A percentile compares a stretch with the other conserved stretches of the same genome.
Evolutionary conservation across 2,888 invertebrate genomes (phyloP).

Genomic region (Drosophila austrosaltans): DNA sequence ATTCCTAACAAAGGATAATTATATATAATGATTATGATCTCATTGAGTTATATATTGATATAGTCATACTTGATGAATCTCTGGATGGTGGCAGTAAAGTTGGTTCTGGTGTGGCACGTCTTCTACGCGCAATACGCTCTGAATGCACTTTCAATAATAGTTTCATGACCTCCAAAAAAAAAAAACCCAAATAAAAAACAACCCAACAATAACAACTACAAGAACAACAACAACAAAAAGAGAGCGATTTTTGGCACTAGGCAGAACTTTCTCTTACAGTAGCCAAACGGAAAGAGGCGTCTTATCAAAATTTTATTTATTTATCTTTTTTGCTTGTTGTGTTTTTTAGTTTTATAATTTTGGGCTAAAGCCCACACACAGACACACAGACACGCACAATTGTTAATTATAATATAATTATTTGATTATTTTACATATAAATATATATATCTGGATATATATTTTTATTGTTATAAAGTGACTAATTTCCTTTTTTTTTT

Average conservation of each 20-base stretch:
- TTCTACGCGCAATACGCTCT: slow-evolving; percentile 77
- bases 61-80: slow-evolving; percentile 41
- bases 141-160: slow-evolving; percentile 82
- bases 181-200: background rate
- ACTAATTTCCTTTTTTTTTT: background rate
- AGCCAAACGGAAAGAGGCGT: background rate
- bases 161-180: slow-evolving; percentile 71
- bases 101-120: slow-evolving; percentile 63
- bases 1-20: slow-evolving; percentile 34
- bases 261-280: slow-evolving; percentile 6
- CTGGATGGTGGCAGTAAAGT: slow-evolving; percentile 35
- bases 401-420: slow-evolving; percentile 4
- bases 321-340: background rate
- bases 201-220: too few species aligned
- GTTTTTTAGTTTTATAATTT: background rate
- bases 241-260: background rate
- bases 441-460: background rate
- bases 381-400: background rate
- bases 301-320: slow-evolving; percentile 9
- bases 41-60: slow-evolving; percentile 6
- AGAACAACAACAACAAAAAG: background rate
- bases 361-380: background rate
- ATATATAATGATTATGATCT: background rate
- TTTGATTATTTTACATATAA: too few species aligned
- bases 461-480: background rate